Conservation (phyloP, 2,888 invertebrate species). For the Agriopis leucophaearia region DNA sequence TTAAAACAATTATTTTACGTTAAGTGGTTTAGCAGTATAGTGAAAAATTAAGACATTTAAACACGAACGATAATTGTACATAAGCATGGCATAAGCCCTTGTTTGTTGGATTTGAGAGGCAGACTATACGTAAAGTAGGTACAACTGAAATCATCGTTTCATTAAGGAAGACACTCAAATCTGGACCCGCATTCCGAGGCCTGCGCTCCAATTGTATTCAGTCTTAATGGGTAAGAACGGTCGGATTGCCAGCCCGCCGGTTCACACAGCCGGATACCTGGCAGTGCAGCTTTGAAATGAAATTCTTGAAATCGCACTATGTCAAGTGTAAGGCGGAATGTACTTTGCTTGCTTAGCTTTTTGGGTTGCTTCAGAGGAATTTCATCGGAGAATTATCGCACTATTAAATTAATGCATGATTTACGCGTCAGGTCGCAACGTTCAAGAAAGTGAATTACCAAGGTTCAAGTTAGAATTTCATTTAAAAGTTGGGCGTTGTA, state of each 20-base stretch:
- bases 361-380: slow-evolving; percentile 6
- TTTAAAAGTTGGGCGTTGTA: slow-evolving; percentile 27
- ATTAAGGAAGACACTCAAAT: slow-evolving; percentile 35
- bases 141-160: slow-evolving; percentile 21
- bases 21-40: no score
- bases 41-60: no score
- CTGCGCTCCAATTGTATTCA: slow-evolving; percentile 34
- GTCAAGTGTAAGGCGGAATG: slow-evolving; percentile 28
- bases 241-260: slow-evolving; percentile 23
- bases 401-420: no score
- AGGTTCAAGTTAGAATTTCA: slow-evolving; percentile 23
- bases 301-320: slow-evolving; percentile 32
- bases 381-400: slow-evolving; percentile 17
- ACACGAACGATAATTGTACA: no score
- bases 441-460: slow-evolving; percentile 20
- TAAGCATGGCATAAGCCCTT: no score
- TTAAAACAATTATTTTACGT: no score
- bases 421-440: slow-evolving; percentile 18
- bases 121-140: neutral
- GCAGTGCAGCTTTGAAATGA: slow-evolving; percentile 24
- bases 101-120: no score
- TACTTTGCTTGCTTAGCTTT: slow-evolving; percentile 19
- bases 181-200: slow-evolving; percentile 35
- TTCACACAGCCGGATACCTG: slow-evolving; percentile 24
- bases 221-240: slow-evolving; percentile 27